Evolutionary conservation across 2,888 invertebrate genomes (phyloP), one percentile per base, ranked within the genome.

Genomic region (Anthrax anthrax): DNA sequence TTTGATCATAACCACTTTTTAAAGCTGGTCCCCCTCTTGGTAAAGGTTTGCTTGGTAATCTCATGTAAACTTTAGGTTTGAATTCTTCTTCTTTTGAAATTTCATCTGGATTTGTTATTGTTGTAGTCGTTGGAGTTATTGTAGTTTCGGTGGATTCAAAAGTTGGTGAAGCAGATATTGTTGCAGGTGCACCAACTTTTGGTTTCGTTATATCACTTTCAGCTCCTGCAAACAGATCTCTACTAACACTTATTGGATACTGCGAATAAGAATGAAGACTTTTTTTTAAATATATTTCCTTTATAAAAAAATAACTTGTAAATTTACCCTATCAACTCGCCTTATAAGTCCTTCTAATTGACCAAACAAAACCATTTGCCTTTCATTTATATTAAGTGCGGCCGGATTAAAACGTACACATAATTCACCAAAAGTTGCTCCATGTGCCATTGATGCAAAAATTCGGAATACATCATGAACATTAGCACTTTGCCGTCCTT

Each of bases 291-390:
- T n/a, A n/a, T n/a, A 23, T 13, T 19, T 9, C 37, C 12, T 18
- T 37, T 42, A 42, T 10, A 41, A 38, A 29, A 14, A 13, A n/a
- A n/a, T n/a, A n/a, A n/a, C n/a, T n/a, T n/a, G n/a, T n/a, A n/a
- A n/a, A n/a, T n/a, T n/a, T 36, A 80, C 81, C 72, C 87, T 87
- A 57, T 89, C 81, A 0, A 91, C 77, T 53, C 87, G 72, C 32
- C 87, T 72, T 47, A 94, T 86, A 8, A 90, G 71, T 0, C 85
- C 85, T 60, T 89, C 83, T 6, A 90, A 74, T n/a, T 90, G 71
- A 1, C 90, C 91, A 65, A 89, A 92, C 55, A 90, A 84, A 44
- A 91, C 82, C 42, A 92, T 73, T 58, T 82, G 83, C 54, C 86
- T 72, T 69, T 86, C 86, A 60, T 87, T 82, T 56, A 88, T 81